Conservation (phyloP, 2,797 vertebrate species). For the Chrysocyon brachyurus region DNA sequence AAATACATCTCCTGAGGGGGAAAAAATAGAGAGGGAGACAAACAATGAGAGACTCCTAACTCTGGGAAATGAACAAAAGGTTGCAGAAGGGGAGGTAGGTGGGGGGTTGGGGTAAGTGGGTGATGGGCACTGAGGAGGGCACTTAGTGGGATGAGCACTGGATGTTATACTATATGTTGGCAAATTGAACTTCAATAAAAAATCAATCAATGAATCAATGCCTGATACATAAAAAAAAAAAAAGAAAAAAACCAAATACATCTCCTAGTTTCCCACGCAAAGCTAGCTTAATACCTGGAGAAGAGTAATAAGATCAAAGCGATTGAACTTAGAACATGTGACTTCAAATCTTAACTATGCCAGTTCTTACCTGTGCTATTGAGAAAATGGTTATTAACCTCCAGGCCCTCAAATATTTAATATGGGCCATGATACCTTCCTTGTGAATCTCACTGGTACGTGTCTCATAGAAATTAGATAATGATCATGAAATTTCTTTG, state of each 20-base stretch:
- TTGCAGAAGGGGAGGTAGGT: too few relatives aligned
- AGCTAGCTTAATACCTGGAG: not conserved
- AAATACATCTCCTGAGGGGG: not conserved
- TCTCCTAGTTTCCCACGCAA: not conserved
- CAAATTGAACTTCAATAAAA: too few relatives aligned
- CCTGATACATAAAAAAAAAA: too few relatives aligned
- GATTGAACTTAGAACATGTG: not conserved
- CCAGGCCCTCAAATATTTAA: not conserved
- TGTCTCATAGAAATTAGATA: not conserved
- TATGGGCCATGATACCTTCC: not conserved
- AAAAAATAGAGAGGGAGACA: too few relatives aligned
- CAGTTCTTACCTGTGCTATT: not conserved
- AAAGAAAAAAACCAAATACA: not conserved
- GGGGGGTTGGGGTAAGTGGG: too few relatives aligned
- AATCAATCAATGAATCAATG: too few relatives aligned
- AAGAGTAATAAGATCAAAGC: not conserved
- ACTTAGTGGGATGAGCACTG: too few relatives aligned
- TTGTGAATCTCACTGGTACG: not conserved
- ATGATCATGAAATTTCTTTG: not conserved
- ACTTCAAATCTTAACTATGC: not conserved
- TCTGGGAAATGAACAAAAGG: too few relatives aligned
- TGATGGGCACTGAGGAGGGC: too few relatives aligned
- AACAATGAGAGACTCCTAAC: too few relatives aligned
- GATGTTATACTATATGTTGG: too few relatives aligned
- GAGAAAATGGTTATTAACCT: not conserved